Conservation (phyloP, 1,140 invertebrate genomes). For the Pentalonia nigronervosa region DNA sequence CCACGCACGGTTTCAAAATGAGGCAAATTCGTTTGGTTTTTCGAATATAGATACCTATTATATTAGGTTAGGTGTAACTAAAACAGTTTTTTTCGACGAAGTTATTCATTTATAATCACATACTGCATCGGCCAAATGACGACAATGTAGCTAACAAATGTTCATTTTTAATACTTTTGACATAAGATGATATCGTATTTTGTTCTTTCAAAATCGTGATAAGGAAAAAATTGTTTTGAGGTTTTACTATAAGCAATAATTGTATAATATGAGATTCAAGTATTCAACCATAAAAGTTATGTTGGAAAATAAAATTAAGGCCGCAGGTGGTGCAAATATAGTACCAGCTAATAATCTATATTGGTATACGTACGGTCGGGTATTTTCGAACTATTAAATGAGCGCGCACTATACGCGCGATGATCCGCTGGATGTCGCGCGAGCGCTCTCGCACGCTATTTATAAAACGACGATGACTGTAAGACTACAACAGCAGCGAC, state of each 20-base stretch:
- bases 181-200: no score
- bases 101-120: no score
- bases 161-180: neutral
- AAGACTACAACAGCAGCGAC: neutral
- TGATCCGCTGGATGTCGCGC: slow-evolving; percentile 22
- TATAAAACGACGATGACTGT: slow-evolving; percentile 33
- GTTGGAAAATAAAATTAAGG: neutral
- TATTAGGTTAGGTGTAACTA: no score
- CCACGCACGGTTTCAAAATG: no score
- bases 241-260: neutral
- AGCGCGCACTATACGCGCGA: neutral
- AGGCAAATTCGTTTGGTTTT: no score
- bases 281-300: neutral
- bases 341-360: neutral
- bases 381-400: neutral
- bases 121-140: no score
- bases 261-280: neutral
- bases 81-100: no score
- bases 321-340: neutral
- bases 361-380: neutral
- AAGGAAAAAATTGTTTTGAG: neutral
- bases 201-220: no score
- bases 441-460: neutral
- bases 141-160: neutral
- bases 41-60: no score